Evolutionary conservation across 2,888 invertebrate species (phyloP).

Genomic region (Philereme vetulata): DNA sequence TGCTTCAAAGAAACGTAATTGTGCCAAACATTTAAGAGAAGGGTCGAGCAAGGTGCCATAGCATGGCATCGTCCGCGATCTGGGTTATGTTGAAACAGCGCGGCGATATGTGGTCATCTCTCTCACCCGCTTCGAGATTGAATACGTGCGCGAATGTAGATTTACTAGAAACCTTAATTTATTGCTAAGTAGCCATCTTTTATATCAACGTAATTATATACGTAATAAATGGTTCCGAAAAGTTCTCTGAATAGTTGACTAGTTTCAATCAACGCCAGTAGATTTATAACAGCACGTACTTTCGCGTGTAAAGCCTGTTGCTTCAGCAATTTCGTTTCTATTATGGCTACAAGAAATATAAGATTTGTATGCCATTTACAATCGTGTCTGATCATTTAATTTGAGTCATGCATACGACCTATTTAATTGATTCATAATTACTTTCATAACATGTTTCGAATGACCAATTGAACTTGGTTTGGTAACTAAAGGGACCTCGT

Average conservation of each 20-base stretch:
- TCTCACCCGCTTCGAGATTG: constrained; percentile 47
- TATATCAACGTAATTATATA: background rate
- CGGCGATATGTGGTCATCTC: constrained; percentile 48
- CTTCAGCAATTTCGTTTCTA: constrained; percentile 12
- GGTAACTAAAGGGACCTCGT: constrained; percentile 34
- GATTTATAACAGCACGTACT: constrained; percentile 48
- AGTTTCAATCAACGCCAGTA: constrained; percentile 52
- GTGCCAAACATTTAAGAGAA: constrained; percentile 55
- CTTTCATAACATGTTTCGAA: constrained; percentile 14
- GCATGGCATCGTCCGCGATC: constrained; percentile 58
- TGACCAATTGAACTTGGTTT: constrained; percentile 25
- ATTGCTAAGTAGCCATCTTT: constrained; percentile 19
- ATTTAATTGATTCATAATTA: constrained; percentile 14
- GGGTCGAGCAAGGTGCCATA: constrained; percentile 61
- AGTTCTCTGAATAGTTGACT: constrained; percentile 39
- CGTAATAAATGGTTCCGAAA: constrained; percentile 11
- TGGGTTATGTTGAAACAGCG: constrained; percentile 62
- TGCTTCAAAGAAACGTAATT: constrained; percentile 51
- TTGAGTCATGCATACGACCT: constrained; percentile 3
- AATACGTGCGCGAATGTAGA: constrained; percentile 36
- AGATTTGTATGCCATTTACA: background rate
- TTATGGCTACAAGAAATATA: constrained; percentile 2
- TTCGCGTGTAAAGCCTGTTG: constrained; percentile 28
- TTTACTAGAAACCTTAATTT: constrained; percentile 38
- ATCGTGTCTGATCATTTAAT: background rate